phyloP scores from a whole-genome alignment of 2,888 invertebrate species.

The Deroplatys truncata region DNA sequence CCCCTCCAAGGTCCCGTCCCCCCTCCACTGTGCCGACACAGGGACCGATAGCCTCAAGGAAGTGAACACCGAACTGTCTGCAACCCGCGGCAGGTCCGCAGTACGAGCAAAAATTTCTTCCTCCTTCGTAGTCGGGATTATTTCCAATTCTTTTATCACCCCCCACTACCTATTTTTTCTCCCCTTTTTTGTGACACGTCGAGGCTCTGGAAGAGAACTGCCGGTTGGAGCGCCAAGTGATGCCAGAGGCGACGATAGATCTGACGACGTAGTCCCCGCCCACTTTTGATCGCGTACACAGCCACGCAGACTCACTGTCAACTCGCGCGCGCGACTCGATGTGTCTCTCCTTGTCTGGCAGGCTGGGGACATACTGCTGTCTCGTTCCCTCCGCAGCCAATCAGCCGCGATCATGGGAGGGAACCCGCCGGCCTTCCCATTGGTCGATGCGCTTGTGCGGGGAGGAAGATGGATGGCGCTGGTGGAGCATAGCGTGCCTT shows the following conservation, averaged over 20 bases:
- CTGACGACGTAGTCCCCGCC: constrained; percentile 5
- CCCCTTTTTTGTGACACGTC: constrained; percentile 19
- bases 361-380: not conserved
- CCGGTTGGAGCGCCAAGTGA: constrained; percentile 9
- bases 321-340: not conserved
- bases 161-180: not conserved
- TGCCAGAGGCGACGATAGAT: not conserved
- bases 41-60: constrained; percentile 3
- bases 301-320: not conserved
- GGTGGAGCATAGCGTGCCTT: not conserved
- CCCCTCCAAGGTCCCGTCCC: not conserved
- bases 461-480: constrained; percentile 14
- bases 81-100: not conserved
- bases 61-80: not conserved
- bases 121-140: not conserved
- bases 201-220: constrained; percentile 16
- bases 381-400: constrained; percentile 15
- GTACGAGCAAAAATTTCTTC: not conserved
- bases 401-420: constrained; percentile 16
- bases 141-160: not conserved
- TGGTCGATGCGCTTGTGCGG: not conserved
- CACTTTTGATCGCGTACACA: not conserved
- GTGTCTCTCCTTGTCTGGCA: not conserved
- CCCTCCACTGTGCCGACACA: not conserved
- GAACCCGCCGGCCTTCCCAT: not conserved